phyloP scores from a whole-genome alignment of 2,888 invertebrate genomes.

The Rotaria macrura region DNA sequence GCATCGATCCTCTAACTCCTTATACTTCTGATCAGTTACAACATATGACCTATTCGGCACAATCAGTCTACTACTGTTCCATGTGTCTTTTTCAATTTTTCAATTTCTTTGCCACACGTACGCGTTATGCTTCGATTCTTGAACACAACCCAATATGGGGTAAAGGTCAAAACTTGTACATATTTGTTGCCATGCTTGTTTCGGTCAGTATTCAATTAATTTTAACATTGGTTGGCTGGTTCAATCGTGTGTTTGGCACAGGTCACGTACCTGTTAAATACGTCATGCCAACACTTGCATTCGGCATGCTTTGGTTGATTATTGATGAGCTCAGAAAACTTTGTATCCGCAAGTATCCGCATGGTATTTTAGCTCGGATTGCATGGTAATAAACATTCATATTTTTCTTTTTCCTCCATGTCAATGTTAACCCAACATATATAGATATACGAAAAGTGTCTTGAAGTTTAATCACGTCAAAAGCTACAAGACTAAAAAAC shows the following conservation, averaged over 20 bases:
- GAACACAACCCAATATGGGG: background rate
- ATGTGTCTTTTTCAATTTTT: slow-evolving; percentile 22
- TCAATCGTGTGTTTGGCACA: slow-evolving; percentile 22
- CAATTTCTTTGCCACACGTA: slow-evolving; percentile 24
- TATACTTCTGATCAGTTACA: background rate
- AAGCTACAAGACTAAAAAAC: too few relatives aligned
- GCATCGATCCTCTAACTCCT: background rate
- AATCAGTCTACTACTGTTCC: slow-evolving; percentile 16
- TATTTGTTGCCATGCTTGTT: slow-evolving; percentile 11
- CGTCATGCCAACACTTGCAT: too few relatives aligned
- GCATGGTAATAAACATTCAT: too few relatives aligned
- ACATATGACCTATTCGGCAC: background rate
- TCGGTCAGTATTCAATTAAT: slow-evolving; percentile 13
- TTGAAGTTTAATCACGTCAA: too few relatives aligned
- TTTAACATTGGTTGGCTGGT: background rate
- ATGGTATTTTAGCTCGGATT: too few relatives aligned
- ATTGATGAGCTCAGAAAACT: too few relatives aligned
- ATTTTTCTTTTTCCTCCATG: too few relatives aligned
- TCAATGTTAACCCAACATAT: too few relatives aligned
- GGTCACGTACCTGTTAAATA: background rate
- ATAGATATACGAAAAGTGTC: too few relatives aligned
- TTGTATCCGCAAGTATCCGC: too few relatives aligned
- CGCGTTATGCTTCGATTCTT: slow-evolving; percentile 23
- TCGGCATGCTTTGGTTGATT: too few relatives aligned
- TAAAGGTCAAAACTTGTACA: slow-evolving; percentile 22